Base-by-base conservation (phyloP, 2,113 vertebrate species). In the Irena cyanogastra region DNA sequence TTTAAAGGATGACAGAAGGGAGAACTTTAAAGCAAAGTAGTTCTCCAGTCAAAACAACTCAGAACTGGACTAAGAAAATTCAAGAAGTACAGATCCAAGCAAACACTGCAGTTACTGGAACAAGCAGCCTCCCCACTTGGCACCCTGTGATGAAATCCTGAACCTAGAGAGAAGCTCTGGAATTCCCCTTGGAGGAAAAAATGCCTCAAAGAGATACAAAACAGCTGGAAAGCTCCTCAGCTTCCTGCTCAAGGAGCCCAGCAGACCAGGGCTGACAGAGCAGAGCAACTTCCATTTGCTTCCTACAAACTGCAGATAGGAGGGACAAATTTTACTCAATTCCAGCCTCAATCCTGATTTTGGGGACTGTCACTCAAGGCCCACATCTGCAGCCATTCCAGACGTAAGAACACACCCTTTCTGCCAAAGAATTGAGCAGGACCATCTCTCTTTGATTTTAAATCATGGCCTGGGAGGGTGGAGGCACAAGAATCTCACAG, bases 121-220 rank as follows among this genome's bases (percentile, higher is more conserved):
- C 39, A 78, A 0, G 11, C 53, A 61, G 42, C 68, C 59, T 45
- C 50, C 37, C 31, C 1, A 0, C 60, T 87, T 0, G 0, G 83
- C 1, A 15, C 7, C 53, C 91, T 74, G 68, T 84, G 93, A 93
- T 89, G 95, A 96, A 97, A 95, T n/a, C 83, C 76, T 75, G 68
- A 83, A 83, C 56, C 56, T 50, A 74, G 24, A 92, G 79, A 94
- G 85, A 44, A 89, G 76, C 27, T 23, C 24, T 92, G 94, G 80
- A 96, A 94, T 84, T 95, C 89, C 95, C 94, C 93, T 71, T 49
- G 86, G 61, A 95, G 64, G 80, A 78, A 83, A 90, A 88, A 89
- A 63, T 12, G 80, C 56, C 80, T 92, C 83, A 59, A 16, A 47
- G 56, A 95, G 94, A 95, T 52, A 74, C 30, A 84, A 68, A 93